Conservation (phyloP, 1,140 invertebrate genomes). For the Heliconius melpomene region DNA sequence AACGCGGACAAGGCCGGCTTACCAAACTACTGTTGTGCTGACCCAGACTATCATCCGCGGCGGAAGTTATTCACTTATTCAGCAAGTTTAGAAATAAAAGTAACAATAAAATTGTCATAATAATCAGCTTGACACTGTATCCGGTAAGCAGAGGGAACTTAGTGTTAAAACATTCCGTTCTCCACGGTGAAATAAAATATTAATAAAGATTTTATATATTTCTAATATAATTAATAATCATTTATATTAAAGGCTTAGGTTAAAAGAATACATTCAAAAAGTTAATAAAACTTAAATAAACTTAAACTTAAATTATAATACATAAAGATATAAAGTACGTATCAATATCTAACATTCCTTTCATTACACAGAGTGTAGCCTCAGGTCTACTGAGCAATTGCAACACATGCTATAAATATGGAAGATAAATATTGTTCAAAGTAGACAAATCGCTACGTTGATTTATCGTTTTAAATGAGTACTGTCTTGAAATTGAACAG, state of each 20-base stretch:
- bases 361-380: background rate
- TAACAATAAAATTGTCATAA: no score
- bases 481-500: background rate
- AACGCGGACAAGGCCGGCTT: constrained; percentile 63
- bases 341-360: background rate
- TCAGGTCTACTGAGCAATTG: background rate
- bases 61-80: constrained; percentile 25
- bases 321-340: background rate
- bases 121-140: no score
- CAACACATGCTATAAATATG: constrained; percentile 20
- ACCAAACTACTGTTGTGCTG: constrained; percentile 49
- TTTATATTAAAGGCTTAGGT: no score
- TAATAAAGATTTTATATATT: no score
- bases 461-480: constrained; percentile 7
- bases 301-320: no score
- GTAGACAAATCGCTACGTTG: constrained; percentile 13
- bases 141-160: no score
- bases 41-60: constrained; percentile 33
- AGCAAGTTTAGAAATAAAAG: background rate
- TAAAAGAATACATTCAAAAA: no score
- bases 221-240: no score
- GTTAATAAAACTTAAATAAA: no score
- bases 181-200: no score
- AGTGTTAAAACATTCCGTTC: no score
- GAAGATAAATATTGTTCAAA: constrained; percentile 25